These are phyloP conservation scores for Proteles cristata DNA, from an alignment of 2,113 vertebrate genomes.

Conservation along the genomic window DNA sequence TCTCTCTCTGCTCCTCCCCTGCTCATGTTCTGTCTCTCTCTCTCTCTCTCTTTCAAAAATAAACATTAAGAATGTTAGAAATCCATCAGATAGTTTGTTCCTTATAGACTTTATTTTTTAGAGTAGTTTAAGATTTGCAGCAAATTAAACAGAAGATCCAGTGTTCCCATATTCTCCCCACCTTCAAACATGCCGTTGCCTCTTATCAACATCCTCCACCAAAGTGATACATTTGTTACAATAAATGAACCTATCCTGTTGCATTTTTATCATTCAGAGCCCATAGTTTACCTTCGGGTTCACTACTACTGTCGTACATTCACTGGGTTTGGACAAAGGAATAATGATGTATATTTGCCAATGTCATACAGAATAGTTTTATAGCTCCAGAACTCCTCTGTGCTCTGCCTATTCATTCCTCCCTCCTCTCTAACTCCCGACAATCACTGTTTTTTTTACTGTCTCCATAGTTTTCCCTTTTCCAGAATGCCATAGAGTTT, in stretches of 20 bases:
- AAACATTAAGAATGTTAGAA: background rate
- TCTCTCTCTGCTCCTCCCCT: too few species aligned
- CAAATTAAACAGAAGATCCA: background rate
- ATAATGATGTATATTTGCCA: background rate
- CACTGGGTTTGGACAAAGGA: background rate
- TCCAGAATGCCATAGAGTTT: background rate
- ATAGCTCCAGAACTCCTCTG: background rate
- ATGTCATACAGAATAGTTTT: background rate
- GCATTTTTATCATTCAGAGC: background rate
- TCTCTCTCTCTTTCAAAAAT: too few species aligned
- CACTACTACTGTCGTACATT: background rate
- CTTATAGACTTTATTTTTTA: background rate
- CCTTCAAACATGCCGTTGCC: too few species aligned
- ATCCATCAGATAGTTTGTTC: background rate
- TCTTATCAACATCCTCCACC: background rate
- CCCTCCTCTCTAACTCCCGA: background rate
- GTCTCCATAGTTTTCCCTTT: background rate
- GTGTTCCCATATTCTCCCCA: background rate
- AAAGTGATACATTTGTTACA: background rate
- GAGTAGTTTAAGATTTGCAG: background rate
- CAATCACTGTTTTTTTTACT: background rate
- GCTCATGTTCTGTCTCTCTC: too few species aligned
- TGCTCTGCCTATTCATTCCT: background rate
- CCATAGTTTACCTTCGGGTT: background rate
- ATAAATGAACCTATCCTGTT: background rate